Percentiles rank a stretch among this genome's conserved stretches.
Evolutionary conservation across 1,140 invertebrate genomes (phyloP).

Genomic region (Ctenoplectra terminalis): DNA sequence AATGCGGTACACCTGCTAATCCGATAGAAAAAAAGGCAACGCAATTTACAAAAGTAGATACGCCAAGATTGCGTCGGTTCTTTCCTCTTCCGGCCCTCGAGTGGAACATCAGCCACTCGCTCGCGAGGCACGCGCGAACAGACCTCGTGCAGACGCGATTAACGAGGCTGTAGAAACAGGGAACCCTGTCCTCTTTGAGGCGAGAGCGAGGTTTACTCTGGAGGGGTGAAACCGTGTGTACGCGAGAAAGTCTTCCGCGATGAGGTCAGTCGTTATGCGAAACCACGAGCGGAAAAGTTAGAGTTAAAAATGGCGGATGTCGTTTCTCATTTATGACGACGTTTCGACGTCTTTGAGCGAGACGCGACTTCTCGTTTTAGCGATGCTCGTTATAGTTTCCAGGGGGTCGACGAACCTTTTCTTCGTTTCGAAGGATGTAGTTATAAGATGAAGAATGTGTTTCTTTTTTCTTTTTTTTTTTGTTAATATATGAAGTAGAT

Average conservation of each 20-base stretch:
- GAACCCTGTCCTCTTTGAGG: not conserved
- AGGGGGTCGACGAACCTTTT: not conserved
- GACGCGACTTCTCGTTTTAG: conserved; percentile 10
- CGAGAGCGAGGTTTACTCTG: not conserved
- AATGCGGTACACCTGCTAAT: no score
- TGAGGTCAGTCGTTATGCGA: conserved; percentile 10
- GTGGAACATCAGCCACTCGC: not conserved
- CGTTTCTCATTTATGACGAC: conserved; percentile 21
- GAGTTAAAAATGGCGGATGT: not conserved
- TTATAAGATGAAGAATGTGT: not conserved
- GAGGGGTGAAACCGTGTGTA: not conserved
- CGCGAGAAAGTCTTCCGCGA: not conserved
- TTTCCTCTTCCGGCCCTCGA: conserved; percentile 16
- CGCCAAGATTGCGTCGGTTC: conserved; percentile 57
- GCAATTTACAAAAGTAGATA: conserved; percentile 68
- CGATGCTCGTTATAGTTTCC: not conserved
- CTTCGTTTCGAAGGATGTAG: not conserved
- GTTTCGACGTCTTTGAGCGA: not conserved
- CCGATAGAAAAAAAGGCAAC: conserved; percentile 59
- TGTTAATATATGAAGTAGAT: no score
- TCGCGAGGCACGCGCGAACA: not conserved
- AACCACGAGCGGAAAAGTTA: not conserved
- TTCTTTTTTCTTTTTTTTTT: not conserved
- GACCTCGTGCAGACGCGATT: conserved; percentile 25
- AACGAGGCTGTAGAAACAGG: conserved; percentile 11